These are phyloP conservation scores for Ctenomys sociabilis DNA, from an alignment of 2,113 vertebrate species.

Conservation along the genomic window DNA sequence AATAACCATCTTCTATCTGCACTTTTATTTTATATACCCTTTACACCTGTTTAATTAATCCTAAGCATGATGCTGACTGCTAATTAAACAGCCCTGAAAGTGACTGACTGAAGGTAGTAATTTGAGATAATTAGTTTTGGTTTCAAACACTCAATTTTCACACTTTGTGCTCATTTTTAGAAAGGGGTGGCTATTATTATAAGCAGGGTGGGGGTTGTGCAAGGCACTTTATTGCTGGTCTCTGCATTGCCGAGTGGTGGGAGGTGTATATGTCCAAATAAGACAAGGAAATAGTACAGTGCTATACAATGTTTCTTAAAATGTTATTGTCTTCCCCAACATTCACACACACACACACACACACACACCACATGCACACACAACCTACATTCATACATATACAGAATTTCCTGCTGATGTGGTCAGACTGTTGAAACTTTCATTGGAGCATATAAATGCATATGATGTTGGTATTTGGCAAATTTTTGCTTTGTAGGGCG, in stretches of 20 bases:
- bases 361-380: background rate
- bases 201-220: slow-evolving; percentile 49
- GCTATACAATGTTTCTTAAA: background rate
- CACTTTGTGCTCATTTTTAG: slow-evolving; percentile 82
- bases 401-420: background rate
- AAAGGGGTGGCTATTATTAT: slow-evolving; percentile 75
- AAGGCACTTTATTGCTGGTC: slow-evolving; percentile 68
- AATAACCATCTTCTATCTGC: slow-evolving; percentile 63
- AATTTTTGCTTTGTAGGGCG: background rate
- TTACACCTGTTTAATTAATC: slow-evolving; percentile 84
- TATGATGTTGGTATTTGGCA: background rate
- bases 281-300: background rate
- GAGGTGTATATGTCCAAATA: slow-evolving; percentile 35
- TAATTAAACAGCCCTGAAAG: slow-evolving; percentile 81
- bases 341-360: no score
- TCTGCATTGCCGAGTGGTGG: slow-evolving; percentile 38
- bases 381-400: background rate
- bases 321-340: background rate
- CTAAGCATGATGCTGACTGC: slow-evolving; percentile 79
- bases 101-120: slow-evolving; percentile 83
- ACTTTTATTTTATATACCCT: slow-evolving; percentile 79
- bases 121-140: slow-evolving; percentile 84
- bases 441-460: background rate
- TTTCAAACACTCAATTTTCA: slow-evolving; percentile 82
- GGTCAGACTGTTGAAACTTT: background rate